phyloP scores from a whole-genome alignment of 2,888 invertebrate species.

The Scelioninae gen. 2 region DNA sequence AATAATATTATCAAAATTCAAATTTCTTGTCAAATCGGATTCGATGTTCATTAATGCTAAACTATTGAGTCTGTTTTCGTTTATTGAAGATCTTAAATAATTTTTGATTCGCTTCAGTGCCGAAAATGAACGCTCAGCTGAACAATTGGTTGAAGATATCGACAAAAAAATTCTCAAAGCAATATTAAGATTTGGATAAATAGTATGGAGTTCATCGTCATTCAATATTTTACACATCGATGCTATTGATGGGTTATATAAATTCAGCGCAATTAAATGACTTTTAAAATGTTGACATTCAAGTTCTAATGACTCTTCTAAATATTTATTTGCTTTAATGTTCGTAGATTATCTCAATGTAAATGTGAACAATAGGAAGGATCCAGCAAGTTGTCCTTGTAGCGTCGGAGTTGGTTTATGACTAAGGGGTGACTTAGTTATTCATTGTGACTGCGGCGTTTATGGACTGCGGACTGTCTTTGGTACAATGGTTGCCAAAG shows the following conservation, averaged over 20 bases:
- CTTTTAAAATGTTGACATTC: too few species aligned
- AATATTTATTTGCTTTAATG: too few species aligned
- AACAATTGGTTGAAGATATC: constrained; percentile 48
- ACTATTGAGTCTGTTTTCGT: constrained; percentile 37
- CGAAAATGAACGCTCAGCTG: constrained; percentile 55
- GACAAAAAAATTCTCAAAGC: constrained; percentile 47
- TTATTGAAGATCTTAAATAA: constrained; percentile 48
- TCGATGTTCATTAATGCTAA: constrained; percentile 45
- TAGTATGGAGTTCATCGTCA: constrained; percentile 19
- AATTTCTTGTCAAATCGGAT: constrained; percentile 22
- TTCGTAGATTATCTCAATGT: too few species aligned
- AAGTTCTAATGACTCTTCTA: constrained; percentile 36
- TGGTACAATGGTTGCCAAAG: too few species aligned
- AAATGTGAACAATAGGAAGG: too few species aligned
- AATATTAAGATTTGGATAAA: constrained; percentile 54
- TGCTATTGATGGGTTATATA: constrained; percentile 71
- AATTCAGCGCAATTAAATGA: constrained; percentile 16
- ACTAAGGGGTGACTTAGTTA: too few species aligned
- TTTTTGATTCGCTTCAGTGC: constrained; percentile 45
- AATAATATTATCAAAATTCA: constrained; percentile 42
- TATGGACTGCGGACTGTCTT: too few species aligned
- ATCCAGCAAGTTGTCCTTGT: too few species aligned
- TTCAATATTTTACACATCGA: constrained; percentile 57
- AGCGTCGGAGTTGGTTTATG: too few species aligned
- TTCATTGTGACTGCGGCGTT: too few species aligned